phyloP scores from a whole-genome alignment of 2,888 invertebrate species.

The Protophormia terraenovae region DNA sequence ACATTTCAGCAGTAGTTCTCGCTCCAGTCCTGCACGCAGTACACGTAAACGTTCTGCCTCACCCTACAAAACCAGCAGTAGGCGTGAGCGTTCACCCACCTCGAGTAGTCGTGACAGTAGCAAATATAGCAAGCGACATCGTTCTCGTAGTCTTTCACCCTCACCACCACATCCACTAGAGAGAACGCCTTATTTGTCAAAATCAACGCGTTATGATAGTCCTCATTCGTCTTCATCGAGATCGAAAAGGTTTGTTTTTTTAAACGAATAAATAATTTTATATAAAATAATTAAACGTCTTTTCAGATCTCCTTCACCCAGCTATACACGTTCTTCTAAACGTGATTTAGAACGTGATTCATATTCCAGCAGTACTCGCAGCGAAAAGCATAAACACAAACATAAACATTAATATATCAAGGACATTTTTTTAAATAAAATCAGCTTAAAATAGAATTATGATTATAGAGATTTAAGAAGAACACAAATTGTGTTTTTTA shows the following conservation, averaged over 20 bases:
- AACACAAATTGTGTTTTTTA: not conserved
- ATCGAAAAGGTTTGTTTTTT: constrained; percentile 69
- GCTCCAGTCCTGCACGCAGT: constrained; percentile 78
- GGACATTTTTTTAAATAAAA: not conserved
- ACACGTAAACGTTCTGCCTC: constrained; percentile 78
- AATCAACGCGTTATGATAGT: constrained; percentile 75
- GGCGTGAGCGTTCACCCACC: constrained; percentile 69
- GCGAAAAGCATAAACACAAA: constrained; percentile 82
- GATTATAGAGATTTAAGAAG: not conserved
- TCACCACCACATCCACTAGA: constrained; percentile 76
- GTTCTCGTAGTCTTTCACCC: constrained; percentile 75
- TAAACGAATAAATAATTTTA: not conserved
- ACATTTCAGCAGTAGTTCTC: constrained; percentile 71
- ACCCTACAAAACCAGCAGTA: constrained; percentile 63
- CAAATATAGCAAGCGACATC: constrained; percentile 74
- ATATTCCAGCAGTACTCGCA: constrained; percentile 77
- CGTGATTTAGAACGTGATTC: constrained; percentile 76
- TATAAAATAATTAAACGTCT: not conserved
- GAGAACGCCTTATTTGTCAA: constrained; percentile 67
- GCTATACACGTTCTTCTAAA: constrained; percentile 70
- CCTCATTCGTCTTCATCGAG: constrained; percentile 71
- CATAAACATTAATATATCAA: constrained; percentile 80
- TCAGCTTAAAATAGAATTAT: not conserved
- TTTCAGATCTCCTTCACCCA: constrained; percentile 72
- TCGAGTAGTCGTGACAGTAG: constrained; percentile 69